Evolutionary conservation across 2,113 vertebrate species (phyloP).

Genomic region (Tautogolabrus adspersus): DNA sequence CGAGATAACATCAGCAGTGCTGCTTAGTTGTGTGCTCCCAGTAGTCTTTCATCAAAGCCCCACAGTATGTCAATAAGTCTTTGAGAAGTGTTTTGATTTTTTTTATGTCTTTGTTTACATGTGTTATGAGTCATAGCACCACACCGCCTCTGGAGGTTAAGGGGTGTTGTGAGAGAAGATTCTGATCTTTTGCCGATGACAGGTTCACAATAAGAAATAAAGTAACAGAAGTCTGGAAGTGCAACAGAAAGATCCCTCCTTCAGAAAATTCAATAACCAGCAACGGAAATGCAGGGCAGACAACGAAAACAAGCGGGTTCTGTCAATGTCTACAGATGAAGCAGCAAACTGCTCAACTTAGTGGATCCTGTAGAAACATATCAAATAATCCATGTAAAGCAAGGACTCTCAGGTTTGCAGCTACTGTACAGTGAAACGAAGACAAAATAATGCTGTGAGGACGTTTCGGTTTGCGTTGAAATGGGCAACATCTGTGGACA

Average conservation of each 20-base stretch:
- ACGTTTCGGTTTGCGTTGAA: too few relatives aligned
- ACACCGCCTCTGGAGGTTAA: constrained; percentile 32
- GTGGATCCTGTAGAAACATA: constrained; percentile 2
- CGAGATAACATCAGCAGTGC: constrained; percentile 20
- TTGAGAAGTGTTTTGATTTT: constrained; percentile 17
- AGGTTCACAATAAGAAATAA: constrained; percentile 22
- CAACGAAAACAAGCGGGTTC: constrained; percentile 11
- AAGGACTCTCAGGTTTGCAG: not conserved
- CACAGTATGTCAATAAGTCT: constrained; percentile 38
- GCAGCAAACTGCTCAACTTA: not conserved
- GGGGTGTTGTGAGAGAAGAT: constrained; percentile 17
- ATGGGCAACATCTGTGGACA: too few relatives aligned
- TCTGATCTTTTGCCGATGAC: constrained; percentile 34
- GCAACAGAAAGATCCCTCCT: constrained; percentile 41
- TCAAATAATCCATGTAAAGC: not conserved
- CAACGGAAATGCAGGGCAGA: constrained; percentile 19
- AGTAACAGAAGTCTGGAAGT: constrained; percentile 24
- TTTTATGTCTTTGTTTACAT: constrained; percentile 41
- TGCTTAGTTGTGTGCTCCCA: constrained; percentile 36
- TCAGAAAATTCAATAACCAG: constrained; percentile 50
- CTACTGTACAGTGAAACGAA: too few relatives aligned
- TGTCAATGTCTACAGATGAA: constrained; percentile 11
- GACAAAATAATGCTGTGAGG: too few relatives aligned
- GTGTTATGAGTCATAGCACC: constrained; percentile 21
- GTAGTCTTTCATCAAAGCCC: constrained; percentile 48